Evolutionary conservation across 2,888 invertebrate genomes (phyloP), one percentile per base, ranked within the genome.

Genomic region (Macrosiphum euphorbiae): DNA sequence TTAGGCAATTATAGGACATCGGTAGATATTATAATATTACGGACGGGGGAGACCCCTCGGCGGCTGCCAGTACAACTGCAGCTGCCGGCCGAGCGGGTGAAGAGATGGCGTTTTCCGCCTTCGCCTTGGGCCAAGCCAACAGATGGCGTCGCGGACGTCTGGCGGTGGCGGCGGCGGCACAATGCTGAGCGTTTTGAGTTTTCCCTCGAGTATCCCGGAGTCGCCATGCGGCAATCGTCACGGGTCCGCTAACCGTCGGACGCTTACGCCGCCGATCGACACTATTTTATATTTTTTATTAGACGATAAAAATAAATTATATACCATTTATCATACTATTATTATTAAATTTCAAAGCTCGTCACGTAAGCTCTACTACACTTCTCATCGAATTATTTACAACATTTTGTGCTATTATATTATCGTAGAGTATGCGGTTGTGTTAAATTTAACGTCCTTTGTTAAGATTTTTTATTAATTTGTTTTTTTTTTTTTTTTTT

Each of bases 141-240:
- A 94, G 93, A 94, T 94, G 90, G 93, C 94, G 58, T n/a, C 26
- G 47, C 88, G 50, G 61, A 3, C 92, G 44, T 13, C 47, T n/a
- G 86, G 47, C 47, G 24, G n/a, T 20, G n/a, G 44, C 35, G 88
- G n/a, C 86, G 58, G 50, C 61, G 41, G 10, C 78, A 28, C 50
- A 61, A 28, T 41, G 88, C 78, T 84, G 44, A 84, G 86, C 35
- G 91, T 78, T 92, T 55, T 85, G 61, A 35, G 91, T 88, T 92
- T 55, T 91, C 41, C 90, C 88, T n/a, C 78, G 50, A 78, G 78
- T 41, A 24, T 78, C 78, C 52, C 41, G 55, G 85, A 94, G 90
- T 94, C 94, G 94, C 94, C 94, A 94, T 94, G 94, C 94, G 94
- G 94, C 94, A 90, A 90, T 85, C 85, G 94, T 94, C 58, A 94